Evolutionary conservation across 2,113 vertebrate species (phyloP).

Genomic region (Trochalopteron elliotii): DNA sequence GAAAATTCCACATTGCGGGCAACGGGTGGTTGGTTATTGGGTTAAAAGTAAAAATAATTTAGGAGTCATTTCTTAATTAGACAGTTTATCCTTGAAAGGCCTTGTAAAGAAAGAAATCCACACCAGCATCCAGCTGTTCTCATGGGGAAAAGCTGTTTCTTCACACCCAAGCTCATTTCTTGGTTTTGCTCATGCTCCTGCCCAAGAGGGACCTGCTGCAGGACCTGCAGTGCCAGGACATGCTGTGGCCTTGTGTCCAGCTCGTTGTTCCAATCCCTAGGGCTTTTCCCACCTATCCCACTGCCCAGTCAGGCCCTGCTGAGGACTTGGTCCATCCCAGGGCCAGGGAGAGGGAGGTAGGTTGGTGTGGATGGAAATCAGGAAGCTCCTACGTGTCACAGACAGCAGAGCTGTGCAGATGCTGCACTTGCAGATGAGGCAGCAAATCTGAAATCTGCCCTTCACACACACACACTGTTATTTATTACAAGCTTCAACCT

Average conservation of each 20-base stretch:
- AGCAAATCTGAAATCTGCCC: background rate
- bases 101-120: background rate
- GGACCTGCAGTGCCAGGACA: background rate
- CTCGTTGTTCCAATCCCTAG: fast-evolving
- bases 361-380: background rate
- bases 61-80: too few relatives aligned
- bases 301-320: background rate
- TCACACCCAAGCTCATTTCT: background rate
- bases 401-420: background rate
- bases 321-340: background rate
- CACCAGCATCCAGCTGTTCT: background rate
- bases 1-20: too few relatives aligned
- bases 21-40: too few relatives aligned
- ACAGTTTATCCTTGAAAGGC: too few relatives aligned
- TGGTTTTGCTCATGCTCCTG: background rate
- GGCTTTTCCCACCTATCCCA: background rate
- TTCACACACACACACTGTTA: background rate
- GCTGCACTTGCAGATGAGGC: background rate
- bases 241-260: background rate
- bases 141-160: background rate
- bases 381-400: background rate
- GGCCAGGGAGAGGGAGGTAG: background rate
- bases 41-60: too few relatives aligned
- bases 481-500: background rate
- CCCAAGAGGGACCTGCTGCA: background rate